phyloP scores from a whole-genome alignment of 2,888 invertebrate genomes.

The Vannuccia rotundouncinata region DNA sequence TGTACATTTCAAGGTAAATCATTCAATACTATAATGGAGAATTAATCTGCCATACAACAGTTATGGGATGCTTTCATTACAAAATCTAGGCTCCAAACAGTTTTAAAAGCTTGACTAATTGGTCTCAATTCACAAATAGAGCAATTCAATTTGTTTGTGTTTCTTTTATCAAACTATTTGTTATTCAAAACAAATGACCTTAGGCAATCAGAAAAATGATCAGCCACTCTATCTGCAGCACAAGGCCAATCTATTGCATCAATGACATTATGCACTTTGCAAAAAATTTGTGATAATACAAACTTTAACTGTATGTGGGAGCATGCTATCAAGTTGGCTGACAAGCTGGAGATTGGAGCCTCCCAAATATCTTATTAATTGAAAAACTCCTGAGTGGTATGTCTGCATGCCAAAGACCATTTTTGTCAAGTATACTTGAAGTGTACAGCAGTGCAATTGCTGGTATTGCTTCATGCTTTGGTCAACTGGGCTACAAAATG shows the following conservation, averaged over 20 bases:
- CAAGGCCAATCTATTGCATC: slow-evolving; percentile 1
- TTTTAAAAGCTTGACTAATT: neutral
- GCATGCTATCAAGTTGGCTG: slow-evolving; percentile 11
- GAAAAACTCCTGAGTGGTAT: slow-evolving; percentile 9
- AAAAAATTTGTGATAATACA: slow-evolving; percentile 12
- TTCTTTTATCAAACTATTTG: slow-evolving; percentile 11
- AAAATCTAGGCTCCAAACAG: neutral
- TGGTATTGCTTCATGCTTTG: slow-evolving; percentile 1
- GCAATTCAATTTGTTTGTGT: slow-evolving; percentile 1
- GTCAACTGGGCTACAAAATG: slow-evolving; percentile 10
- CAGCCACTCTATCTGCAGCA: slow-evolving; percentile 11
- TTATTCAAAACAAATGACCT: slow-evolving; percentile 1
- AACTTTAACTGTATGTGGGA: slow-evolving; percentile 1
- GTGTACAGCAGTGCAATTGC: slow-evolving; percentile 3
- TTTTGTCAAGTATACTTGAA: slow-evolving; percentile 8
- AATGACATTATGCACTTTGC: slow-evolving; percentile 17
- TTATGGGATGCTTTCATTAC: neutral
- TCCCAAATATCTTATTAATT: neutral
- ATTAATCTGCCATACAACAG: slow-evolving; percentile 3
- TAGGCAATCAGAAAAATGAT: too few relatives aligned
- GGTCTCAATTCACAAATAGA: slow-evolving; percentile 13
- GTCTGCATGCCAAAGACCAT: slow-evolving; percentile 4
- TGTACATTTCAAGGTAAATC: slow-evolving; percentile 1
- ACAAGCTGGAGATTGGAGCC: slow-evolving; percentile 13
- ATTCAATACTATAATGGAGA: slow-evolving; percentile 2